Evolutionary conservation across 1,140 invertebrate genomes (phyloP).

Genomic region (Sminthurides bifidus): DNA sequence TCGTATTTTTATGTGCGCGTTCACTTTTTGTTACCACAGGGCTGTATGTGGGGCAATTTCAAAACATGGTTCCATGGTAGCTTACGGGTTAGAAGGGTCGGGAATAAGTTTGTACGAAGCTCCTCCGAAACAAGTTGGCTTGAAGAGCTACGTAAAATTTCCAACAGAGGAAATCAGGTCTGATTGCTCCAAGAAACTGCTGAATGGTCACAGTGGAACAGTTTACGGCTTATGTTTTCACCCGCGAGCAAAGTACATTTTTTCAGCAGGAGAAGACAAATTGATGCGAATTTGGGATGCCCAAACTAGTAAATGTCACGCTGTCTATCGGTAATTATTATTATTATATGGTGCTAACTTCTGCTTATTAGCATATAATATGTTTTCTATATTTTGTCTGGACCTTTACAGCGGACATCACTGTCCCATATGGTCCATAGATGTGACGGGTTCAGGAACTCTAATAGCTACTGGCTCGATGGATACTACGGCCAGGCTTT

Average conservation of each 20-base stretch:
- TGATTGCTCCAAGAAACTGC: not conserved
- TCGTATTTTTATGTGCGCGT: constrained; percentile 7
- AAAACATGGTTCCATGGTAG: constrained; percentile 15
- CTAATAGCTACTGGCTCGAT: constrained; percentile 53
- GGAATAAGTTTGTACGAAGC: constrained; percentile 16
- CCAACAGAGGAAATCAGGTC: constrained; percentile 2
- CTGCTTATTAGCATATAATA: constrained; percentile 3
- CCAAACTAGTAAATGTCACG: constrained; percentile 45
- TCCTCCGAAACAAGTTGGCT: not conserved
- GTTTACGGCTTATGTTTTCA: constrained; percentile 28
- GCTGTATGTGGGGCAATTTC: constrained; percentile 23
- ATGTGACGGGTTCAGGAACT: constrained; percentile 18
- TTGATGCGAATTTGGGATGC: constrained; percentile 61
- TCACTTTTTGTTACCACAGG: too few species aligned
- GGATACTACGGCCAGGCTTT: constrained; percentile 70
- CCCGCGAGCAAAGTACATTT: constrained; percentile 26
- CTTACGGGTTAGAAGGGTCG: constrained; percentile 21
- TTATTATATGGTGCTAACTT: constrained; percentile 3
- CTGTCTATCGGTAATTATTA: constrained; percentile 50
- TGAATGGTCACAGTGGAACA: constrained; percentile 23
- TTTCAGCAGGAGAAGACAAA: constrained; percentile 52
- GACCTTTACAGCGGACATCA: constrained; percentile 36
- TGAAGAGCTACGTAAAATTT: not conserved
- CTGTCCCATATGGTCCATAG: constrained; percentile 33
- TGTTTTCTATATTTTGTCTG: constrained; percentile 25